These are phyloP conservation scores for Odontocolon sp. DNA, from an alignment of 2,888 invertebrate genomes.

Conservation along the genomic window DNA sequence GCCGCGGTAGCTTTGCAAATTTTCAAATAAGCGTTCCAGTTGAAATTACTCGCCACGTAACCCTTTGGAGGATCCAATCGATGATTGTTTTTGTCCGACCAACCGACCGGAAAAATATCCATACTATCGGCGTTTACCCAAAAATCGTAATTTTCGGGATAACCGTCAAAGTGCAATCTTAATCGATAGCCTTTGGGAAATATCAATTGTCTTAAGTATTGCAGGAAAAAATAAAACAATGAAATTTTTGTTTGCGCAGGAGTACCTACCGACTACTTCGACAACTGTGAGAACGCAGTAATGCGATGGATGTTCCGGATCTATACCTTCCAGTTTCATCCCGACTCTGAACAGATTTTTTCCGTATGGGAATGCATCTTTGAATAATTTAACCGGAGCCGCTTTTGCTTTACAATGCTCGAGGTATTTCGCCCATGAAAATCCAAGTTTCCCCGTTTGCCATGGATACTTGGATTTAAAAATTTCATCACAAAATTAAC, in stretches of 20 bases:
- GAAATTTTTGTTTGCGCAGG: background rate
- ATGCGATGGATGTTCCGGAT: slow-evolving; percentile 94
- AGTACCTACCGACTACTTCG: slow-evolving; percentile 84
- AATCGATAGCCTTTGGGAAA: slow-evolving; percentile 87
- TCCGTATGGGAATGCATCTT: slow-evolving; percentile 88
- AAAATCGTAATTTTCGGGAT: slow-evolving; percentile 93
- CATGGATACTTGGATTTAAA: slow-evolving; percentile 83
- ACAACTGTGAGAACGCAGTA: slow-evolving; percentile 94
- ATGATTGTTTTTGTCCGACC: slow-evolving; percentile 93
- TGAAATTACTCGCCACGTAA: slow-evolving; percentile 85
- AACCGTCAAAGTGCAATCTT: slow-evolving; percentile 95
- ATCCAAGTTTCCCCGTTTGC: slow-evolving; percentile 87
- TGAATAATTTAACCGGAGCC: slow-evolving; percentile 90
- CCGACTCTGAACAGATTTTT: slow-evolving; percentile 91
- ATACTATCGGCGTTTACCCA: slow-evolving; percentile 96
- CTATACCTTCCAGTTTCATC: slow-evolving; percentile 96
- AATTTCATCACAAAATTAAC: no score
- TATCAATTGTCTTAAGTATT: slow-evolving; percentile 21
- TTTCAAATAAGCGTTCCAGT: slow-evolving; percentile 92
- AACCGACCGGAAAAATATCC: slow-evolving; percentile 96
- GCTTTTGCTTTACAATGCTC: slow-evolving; percentile 88
- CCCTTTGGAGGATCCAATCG: slow-evolving; percentile 90
- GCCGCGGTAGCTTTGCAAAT: slow-evolving; percentile 89
- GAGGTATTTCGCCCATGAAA: slow-evolving; percentile 90
- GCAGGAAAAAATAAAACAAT: background rate